Evolutionary conservation across 2,797 vertebrate genomes (phyloP), one percentile per base, ranked within the genome.

Genomic region (Chelmon rostratus): DNA sequence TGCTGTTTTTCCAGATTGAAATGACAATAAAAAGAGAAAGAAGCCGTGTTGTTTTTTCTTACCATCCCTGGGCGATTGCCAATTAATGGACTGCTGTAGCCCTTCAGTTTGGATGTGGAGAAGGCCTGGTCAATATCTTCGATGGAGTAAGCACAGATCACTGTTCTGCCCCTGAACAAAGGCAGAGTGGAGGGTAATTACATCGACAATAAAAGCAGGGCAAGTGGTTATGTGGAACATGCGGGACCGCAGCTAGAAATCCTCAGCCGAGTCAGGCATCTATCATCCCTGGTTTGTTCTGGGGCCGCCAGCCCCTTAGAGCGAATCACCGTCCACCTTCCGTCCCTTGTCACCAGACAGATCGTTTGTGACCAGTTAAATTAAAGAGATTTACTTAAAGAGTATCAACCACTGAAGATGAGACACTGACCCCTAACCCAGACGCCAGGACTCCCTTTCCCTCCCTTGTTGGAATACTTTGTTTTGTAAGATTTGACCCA

Each of bases 71-170:
- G 96, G n/a, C 94, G 94, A 3, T 31, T 91, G 63, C 86, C 88
- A 0, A 73, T 69, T 31, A 95, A 73, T 6, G 91, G 12, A 18
- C 73, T 89, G 69, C 89, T 93, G 86, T 94, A 95, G 33, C 95
- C 95, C 84, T 93, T 96, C 59, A 96, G 93, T 66, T 94, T 96
- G 15, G 96, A 96, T 0, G 90, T 95, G 66, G 91, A 79, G 85
- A 97, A 96, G 23, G 93, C 89, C 33, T 83, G 84, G 82, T 96
- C 94, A 46, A 96, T 95, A 23, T 94, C 93, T 61, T 95, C 91
- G 47, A 96, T 95, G 25, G 96, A 96, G 90, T 96, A 97, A 0
- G 95, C 94, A 81, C 96, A 97, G 38, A 97, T 94, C n/a, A 96
- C 96, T 0, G 95, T 96, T 44, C 92, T 93, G 62, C 94, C 95